These are phyloP conservation scores for Ochlodes sylvanus DNA, from an alignment of 2,888 invertebrate genomes.

Conservation along the genomic window DNA sequence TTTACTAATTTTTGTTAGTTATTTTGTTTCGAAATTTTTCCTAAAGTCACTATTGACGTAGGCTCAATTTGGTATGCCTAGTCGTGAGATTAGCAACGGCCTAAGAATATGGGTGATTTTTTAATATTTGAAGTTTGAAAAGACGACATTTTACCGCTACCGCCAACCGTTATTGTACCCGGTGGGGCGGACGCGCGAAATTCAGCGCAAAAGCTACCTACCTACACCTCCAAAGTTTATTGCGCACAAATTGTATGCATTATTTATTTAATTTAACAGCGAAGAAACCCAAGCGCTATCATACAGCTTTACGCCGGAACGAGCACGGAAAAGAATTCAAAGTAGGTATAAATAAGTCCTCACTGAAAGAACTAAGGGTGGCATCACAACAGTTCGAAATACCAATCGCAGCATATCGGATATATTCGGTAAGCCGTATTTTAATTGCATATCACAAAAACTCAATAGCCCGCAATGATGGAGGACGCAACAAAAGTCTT, in stretches of 20 bases:
- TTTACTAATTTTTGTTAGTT: too few relatives aligned
- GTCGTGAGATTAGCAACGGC: too few relatives aligned
- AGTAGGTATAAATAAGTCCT: conserved; percentile 38
- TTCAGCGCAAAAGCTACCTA: conserved; percentile 71
- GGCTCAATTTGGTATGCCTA: too few relatives aligned
- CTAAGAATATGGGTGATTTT: too few relatives aligned
- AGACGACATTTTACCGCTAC: conserved; percentile 56
- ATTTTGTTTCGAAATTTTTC: too few relatives aligned
- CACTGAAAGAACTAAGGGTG: conserved; percentile 4
- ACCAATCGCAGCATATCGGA: too few relatives aligned
- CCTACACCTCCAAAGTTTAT: conserved; percentile 78
- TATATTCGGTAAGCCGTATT: too few relatives aligned
- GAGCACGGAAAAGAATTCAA: conserved; percentile 62
- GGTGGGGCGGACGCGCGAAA: conserved; percentile 68
- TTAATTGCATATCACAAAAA: too few relatives aligned
- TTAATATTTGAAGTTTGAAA: background rate
- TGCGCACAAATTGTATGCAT: conserved; percentile 83
- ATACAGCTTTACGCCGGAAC: conserved; percentile 63
- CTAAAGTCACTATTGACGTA: too few relatives aligned
- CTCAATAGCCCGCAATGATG: too few relatives aligned
- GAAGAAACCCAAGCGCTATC: conserved; percentile 78
- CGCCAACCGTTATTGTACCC: conserved; percentile 76
- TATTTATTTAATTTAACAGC: conserved; percentile 85
- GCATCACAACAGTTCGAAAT: background rate
- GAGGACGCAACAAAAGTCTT: too few relatives aligned